These are phyloP conservation scores for Sternotherus odoratus DNA, from an alignment of 2,797 vertebrate genomes.

Conservation along the genomic window DNA sequence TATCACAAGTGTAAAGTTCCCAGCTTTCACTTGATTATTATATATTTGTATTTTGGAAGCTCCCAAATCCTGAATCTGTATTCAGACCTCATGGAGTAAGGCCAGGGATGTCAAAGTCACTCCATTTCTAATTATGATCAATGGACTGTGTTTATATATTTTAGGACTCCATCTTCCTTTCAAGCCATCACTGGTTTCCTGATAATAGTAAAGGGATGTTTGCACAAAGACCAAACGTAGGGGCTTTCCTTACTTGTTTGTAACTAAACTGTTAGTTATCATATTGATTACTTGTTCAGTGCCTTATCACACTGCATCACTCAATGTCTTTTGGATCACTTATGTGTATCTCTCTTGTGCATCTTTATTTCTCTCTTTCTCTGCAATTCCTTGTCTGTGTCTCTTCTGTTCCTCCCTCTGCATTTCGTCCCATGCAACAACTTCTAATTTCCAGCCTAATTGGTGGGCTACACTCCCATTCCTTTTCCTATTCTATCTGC, in stretches of 20 bases:
- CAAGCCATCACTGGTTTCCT: background rate
- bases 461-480: background rate
- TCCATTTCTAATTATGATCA: background rate
- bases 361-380: background rate
- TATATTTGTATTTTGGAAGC: background rate
- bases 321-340: rapidly evolving
- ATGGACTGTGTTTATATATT: background rate
- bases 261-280: background rate
- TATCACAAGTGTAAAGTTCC: background rate
- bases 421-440: background rate
- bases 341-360: background rate
- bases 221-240: background rate
- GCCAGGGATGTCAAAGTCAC: background rate
- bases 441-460: background rate
- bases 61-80: background rate
- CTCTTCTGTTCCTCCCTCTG: background rate
- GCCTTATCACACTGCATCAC: background rate
- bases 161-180: background rate
- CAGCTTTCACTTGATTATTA: background rate
- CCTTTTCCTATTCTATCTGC: background rate
- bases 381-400: background rate
- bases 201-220: background rate
- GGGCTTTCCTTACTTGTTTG: background rate
- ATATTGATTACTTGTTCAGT: background rate
- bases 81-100: background rate